Conservation (phyloP, 2,113 vertebrate genomes). For the Lepus americanus region DNA sequence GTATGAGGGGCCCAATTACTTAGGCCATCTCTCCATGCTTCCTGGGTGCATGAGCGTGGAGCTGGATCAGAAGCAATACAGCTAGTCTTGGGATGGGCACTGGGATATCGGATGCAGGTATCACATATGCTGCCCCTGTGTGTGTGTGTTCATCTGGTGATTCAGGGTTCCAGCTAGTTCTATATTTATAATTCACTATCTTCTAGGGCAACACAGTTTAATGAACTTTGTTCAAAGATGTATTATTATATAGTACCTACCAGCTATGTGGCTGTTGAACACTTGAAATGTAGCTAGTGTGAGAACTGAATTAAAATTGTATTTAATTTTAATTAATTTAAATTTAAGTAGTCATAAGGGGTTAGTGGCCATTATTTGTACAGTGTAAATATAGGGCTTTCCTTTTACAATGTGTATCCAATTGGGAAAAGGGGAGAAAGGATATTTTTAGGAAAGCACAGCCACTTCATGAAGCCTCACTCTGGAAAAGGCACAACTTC, state of each 20-base stretch:
- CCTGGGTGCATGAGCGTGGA: no score
- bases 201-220: not conserved
- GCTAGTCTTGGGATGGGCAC: no score
- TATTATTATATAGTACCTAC: not conserved
- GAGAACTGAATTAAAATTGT: not conserved
- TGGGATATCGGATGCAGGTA: no score
- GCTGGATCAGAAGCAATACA: no score
- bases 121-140: not conserved
- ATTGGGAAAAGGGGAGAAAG: not conserved
- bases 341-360: not conserved
- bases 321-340: not conserved
- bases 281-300: not conserved
- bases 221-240: not conserved
- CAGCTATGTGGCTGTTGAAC: not conserved
- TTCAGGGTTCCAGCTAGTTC: not conserved
- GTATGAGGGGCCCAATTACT: no score
- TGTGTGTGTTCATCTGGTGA: not conserved
- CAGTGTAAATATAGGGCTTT: not conserved
- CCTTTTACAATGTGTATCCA: not conserved
- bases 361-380: not conserved
- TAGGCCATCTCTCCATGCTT: no score
- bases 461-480: not conserved
- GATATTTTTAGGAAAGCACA: not conserved
- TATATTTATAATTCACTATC: not conserved
- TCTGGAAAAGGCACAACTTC: not conserved